phyloP scores from a whole-genome alignment of 2,113 vertebrate genomes.

The Phodopus roborovskii region DNA sequence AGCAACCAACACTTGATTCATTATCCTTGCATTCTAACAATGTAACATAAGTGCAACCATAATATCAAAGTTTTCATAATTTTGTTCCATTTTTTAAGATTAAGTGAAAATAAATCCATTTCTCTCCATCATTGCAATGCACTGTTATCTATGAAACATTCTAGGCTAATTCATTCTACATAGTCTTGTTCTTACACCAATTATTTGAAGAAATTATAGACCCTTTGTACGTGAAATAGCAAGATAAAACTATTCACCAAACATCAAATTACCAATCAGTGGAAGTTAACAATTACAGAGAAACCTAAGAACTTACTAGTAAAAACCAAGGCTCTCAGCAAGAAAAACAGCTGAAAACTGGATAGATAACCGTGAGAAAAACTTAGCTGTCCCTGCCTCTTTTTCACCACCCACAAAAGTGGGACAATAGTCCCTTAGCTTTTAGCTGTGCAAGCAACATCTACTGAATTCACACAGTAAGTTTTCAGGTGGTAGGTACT shows the following conservation, averaged over 20 bases:
- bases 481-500: neutral
- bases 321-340: neutral
- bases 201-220: conserved; percentile 57
- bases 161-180: conserved; percentile 24
- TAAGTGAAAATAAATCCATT: conserved; percentile 34
- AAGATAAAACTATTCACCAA: neutral
- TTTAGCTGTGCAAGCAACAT: neutral
- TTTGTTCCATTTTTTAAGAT: conserved; percentile 60
- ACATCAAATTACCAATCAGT: neutral
- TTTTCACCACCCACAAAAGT: neutral
- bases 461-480: neutral
- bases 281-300: neutral
- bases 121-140: neutral
- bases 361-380: neutral
- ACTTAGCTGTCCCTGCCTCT: neutral
- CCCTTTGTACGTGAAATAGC: conserved; percentile 6
- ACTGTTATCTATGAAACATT: conserved; percentile 38
- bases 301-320: neutral
- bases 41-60: conserved; percentile 34
- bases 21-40: conserved; percentile 50
- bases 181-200: conserved; percentile 14
- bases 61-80: conserved; percentile 22
- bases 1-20: neutral
- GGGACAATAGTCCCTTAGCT: neutral
- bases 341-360: neutral